Evolutionary conservation across 2,888 invertebrate genomes (phyloP), one percentile per base, ranked within the genome.

Genomic region (Drosophila helvetica): DNA sequence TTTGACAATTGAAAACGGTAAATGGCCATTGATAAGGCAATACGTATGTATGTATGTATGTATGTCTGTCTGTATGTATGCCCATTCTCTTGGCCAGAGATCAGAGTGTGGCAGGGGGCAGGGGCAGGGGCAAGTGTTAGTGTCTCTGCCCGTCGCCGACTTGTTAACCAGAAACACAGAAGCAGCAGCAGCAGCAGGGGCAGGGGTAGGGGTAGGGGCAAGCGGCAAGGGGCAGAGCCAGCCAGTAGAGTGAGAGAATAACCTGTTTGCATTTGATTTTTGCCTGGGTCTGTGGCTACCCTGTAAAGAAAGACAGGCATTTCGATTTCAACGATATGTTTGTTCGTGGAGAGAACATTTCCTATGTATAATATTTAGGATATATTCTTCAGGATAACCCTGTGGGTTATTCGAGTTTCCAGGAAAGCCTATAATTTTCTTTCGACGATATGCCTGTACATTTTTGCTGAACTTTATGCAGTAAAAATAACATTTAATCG

Each of bases 211-310:
- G 38, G 25, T 9, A 45, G 50, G 1, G 30, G 10, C 30, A 12
- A 33, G 33, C 33, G 38, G 33, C 15, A 33, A 33, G 15, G 5
- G 42, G 22, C 54, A 68, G 38, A 48, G 53, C 12, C 47, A n/a
- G 42, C 22, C 47, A n/a, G 42, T 17, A 67, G 9, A 25, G 38
- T 18, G 22, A 60, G 48, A 17, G 25, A 59, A 22, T 79, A 80
- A 83, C 80, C 86, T 54, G 86, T 86, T 81, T 80, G 60, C 60
- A 67, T 77, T 85, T 81, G 65, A 82, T 70, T 82, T 65, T 71
- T 54, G 71, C 50, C 68, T 48, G 62, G 52, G 69, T 63, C 73
- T 79, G 58, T 69, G 54, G 75, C 57, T 74, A 58, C 57, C 38
- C 42, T 54, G 42, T 17, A 43, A 25, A 43, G 12, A 27, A 7